Evolutionary conservation across 2,797 vertebrate genomes (phyloP).

Genomic region (Gymnothorax javanicus): DNA sequence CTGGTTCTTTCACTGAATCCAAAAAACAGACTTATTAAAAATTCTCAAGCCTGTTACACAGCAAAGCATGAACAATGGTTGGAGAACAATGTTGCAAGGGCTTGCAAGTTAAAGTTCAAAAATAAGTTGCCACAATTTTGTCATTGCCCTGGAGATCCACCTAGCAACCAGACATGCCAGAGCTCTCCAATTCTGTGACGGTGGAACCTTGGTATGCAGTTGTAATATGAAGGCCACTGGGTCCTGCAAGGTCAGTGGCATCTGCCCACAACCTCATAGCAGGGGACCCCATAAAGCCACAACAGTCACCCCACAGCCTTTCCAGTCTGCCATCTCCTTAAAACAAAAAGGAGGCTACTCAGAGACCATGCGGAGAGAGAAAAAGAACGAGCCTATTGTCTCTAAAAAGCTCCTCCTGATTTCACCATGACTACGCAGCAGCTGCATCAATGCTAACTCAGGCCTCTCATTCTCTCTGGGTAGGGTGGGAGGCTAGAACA

Average conservation of each 20-base stretch:
- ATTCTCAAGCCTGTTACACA: neutral
- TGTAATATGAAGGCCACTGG: neutral
- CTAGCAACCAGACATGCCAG: slow-evolving; percentile 1
- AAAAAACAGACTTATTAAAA: neutral
- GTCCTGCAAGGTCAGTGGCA: neutral
- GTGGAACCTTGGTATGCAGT: neutral
- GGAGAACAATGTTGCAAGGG: neutral
- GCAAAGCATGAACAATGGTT: neutral
- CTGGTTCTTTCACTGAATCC: neutral
- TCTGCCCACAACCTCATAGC: neutral
- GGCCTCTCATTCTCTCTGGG: neutral
- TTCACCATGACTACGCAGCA: slow-evolving; percentile 4
- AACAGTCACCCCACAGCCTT: neutral
- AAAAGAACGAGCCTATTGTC: slow-evolving; percentile 22
- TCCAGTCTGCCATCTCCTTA: slow-evolving; percentile 9
- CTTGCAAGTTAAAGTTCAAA: slow-evolving; percentile 10
- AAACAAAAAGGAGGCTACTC: slow-evolving; percentile 22
- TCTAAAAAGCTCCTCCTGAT: neutral
- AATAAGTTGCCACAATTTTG: neutral
- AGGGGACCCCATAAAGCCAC: neutral
- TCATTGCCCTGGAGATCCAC: neutral
- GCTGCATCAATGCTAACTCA: neutral
- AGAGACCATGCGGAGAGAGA: neutral
- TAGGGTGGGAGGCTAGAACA: neutral
- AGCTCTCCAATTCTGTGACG: neutral